Base-by-base conservation (phyloP, 2,113 vertebrate genomes). In the Lampris incognitus region DNA sequence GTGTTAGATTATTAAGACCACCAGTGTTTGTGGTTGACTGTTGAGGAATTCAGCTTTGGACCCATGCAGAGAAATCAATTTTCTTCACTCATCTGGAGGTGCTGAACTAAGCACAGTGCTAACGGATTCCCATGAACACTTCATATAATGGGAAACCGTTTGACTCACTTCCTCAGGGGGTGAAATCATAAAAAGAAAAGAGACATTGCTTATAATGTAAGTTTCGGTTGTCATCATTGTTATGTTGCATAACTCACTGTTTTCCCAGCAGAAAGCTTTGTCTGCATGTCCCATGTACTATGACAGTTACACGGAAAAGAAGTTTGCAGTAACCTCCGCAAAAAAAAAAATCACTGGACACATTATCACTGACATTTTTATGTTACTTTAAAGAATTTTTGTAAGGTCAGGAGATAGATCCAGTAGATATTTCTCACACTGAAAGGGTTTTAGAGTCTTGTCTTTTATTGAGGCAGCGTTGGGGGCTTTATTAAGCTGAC, bases 391-490 rank as follows among this genome's bases (percentile, higher is more conserved):
- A 73, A 75, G 79, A 39, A 63, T 81, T 13, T 10, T 11, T 83
- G 24, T 72, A 24, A 58, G 50, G 58, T 39, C 37, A 77, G 75
- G 87, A 75, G 85, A 84, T 88, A 69, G 55, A 24, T 24, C 24
- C 24, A 24, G 50, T 74, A 67, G 84, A 81, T 56, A 71, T 78
- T 83, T 88, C 59, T 82, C 79, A 48, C 66, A 71, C 74, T 78
- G 49, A 80, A 74, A 66, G 64, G 74, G 55, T 42, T 76, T 74
- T 74, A 59, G 67, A 85, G 59, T 6, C 72, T 66, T 88, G 87
- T 85, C 77, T 86, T 86, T 82, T 24, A 24, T 9, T 67, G 58
- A 83, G 78, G 82, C 82, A 82, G 73, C 38, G 76, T 82, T 66
- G 72, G 66, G 63, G 52, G 61, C 56, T 62, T 69, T 71, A n/a